phyloP scores from a whole-genome alignment of 2,888 invertebrate species.

The Polydrusus tereticollis region DNA sequence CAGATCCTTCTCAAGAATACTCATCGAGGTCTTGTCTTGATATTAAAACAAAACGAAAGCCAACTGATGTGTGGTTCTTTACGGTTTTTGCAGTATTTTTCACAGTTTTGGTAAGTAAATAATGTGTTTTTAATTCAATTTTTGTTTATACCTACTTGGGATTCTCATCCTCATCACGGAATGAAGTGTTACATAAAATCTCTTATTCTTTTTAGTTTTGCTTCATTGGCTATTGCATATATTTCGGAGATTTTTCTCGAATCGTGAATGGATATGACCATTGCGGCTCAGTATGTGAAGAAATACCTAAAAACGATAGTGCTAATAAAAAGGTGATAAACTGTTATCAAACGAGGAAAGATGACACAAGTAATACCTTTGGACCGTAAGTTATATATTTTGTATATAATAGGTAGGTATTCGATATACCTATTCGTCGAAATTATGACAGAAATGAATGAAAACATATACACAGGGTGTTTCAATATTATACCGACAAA shows the following conservation, averaged over 20 bases:
- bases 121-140: not conserved
- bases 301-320: constrained; percentile 61
- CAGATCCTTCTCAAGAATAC: not conserved
- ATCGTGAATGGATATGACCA: constrained; percentile 75
- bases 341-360: constrained; percentile 68
- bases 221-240: constrained; percentile 64
- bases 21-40: not conserved
- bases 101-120: constrained; percentile 69
- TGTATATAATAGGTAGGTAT: no score
- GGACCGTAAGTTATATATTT: constrained; percentile 60
- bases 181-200: no score
- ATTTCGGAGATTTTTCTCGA: constrained; percentile 71
- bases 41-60: constrained; percentile 46
- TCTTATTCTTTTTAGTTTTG: constrained; percentile 56
- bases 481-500: no score
- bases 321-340: constrained; percentile 59
- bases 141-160: not conserved
- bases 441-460: no score
- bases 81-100: constrained; percentile 70
- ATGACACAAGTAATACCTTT: constrained; percentile 37
- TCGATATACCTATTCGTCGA: no score
- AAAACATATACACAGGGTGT: no score
- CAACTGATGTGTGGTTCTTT: constrained; percentile 71
- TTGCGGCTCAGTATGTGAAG: constrained; percentile 76
- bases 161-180: no score